Percentiles rank a stretch among this genome's conserved stretches.
phyloP scores from a whole-genome alignment of 2,113 vertebrate species.

The Cyprinodon tularosa region DNA sequence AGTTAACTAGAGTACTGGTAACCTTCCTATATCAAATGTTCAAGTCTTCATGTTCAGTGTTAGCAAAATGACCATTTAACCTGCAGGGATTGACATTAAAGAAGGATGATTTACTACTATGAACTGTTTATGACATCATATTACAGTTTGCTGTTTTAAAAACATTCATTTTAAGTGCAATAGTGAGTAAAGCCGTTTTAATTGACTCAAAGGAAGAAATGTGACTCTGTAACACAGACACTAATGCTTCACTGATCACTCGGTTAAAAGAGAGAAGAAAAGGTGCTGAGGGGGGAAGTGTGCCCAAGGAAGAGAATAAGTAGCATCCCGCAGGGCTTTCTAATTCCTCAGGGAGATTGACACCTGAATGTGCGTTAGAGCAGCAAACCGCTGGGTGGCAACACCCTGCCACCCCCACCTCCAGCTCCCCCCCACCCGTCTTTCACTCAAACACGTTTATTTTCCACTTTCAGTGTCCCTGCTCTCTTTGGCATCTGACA shows the following conservation, averaged over 20 bases:
- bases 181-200: constrained; percentile 22
- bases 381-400: constrained; percentile 60
- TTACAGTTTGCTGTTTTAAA: constrained; percentile 17
- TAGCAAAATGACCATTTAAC: neutral
- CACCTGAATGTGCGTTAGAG: constrained; percentile 79
- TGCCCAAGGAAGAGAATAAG: constrained; percentile 67
- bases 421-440: neutral
- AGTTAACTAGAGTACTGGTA: neutral
- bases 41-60: neutral
- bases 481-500: neutral
- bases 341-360: constrained; percentile 76
- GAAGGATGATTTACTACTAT: constrained; percentile 7
- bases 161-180: constrained; percentile 5
- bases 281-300: neutral
- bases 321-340: constrained; percentile 72
- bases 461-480: neutral
- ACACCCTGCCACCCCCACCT: constrained; percentile 21
- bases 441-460: neutral
- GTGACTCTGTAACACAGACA: constrained; percentile 22
- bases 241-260: constrained; percentile 63
- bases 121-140: constrained; percentile 8
- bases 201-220: constrained; percentile 30
- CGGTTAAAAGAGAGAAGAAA: constrained; percentile 33
- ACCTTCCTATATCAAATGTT: neutral
- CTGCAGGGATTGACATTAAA: neutral